Evolutionary conservation across 2,888 invertebrate genomes (phyloP).

Genomic region (Odontothrips loti): DNA sequence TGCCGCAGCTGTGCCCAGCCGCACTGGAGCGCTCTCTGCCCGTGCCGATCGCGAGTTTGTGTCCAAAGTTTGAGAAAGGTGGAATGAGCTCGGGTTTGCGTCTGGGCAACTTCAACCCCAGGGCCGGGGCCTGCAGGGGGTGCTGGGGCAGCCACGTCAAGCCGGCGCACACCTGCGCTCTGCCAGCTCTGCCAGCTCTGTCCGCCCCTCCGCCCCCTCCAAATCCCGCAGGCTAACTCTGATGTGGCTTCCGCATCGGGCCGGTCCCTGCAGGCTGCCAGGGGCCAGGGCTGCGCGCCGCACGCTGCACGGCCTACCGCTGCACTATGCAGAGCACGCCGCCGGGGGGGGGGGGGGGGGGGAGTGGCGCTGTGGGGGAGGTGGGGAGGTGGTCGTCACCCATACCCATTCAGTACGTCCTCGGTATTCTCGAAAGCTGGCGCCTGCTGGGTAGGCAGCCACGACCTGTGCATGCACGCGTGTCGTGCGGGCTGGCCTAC

Average conservation of each 20-base stretch:
- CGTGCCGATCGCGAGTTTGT: too few species aligned
- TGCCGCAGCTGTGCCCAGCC: too few species aligned
- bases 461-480: neutral
- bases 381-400: neutral
- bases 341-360: neutral
- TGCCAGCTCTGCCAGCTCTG: neutral
- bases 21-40: too few species aligned
- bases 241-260: neutral
- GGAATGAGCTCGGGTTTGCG: too few species aligned
- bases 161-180: neutral
- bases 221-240: neutral
- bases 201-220: neutral
- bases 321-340: neutral
- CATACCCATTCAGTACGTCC: neutral
- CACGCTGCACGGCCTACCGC: neutral
- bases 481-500: neutral
- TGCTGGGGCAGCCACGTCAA: neutral
- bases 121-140: neutral
- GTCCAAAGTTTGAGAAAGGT: too few species aligned
- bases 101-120: too few species aligned
- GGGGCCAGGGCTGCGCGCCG: neutral
- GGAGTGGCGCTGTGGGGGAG: neutral
- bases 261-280: neutral
- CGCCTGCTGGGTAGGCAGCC: neutral
- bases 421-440: too few species aligned